Evolutionary conservation across 2,113 vertebrate species (phyloP), one percentile per base, ranked within the genome.

Genomic region (Osmerus eperlanus): DNA sequence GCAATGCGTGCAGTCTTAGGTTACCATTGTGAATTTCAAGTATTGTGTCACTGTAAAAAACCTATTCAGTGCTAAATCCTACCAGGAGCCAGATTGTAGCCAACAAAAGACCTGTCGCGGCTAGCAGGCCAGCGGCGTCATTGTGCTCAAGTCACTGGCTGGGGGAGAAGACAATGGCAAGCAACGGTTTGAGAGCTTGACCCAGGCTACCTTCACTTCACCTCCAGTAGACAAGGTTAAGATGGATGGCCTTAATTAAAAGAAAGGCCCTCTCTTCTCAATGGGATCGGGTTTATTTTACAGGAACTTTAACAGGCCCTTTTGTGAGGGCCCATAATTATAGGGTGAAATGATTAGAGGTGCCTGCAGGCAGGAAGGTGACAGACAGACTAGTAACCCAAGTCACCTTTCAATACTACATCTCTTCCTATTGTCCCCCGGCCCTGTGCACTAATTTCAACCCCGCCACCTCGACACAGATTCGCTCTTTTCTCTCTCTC

Each of bases 171-270:
- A 91, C 87, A 90, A 89, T 86, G 56, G 29, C 41, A 53, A 68
- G 84, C 65, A 83, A 36, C 74, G 56, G 88, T 92, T 91, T 77
- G 80, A 84, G 84, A 90, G 89, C 78, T 89, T 90, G 87, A 93
- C 90, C 90, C 75, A 54, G 76, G 78, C 83, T 92, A 90, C 88
- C 91, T 92, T 90, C 80, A 82, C 85, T 90, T 92, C 88, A 92
- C 91, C 89, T 90, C 84, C 82, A 74, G 86, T 83, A 92, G 90
- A 92, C 90, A 91, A 90, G 92, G 92, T 93, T 93, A 92, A 92
- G 92, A 93, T 89, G 86, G 92, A 93, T 92, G 89, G 88, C 79
- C 85, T 85, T 90, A 92, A 92, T 93, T 92, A 93, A 93, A 92
- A 92, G 89, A 90, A 89, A 87, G 78, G 79, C 70, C 86, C 89